Conservation (phyloP, 2,113 vertebrate species). For the Plotosus lineatus region DNA sequence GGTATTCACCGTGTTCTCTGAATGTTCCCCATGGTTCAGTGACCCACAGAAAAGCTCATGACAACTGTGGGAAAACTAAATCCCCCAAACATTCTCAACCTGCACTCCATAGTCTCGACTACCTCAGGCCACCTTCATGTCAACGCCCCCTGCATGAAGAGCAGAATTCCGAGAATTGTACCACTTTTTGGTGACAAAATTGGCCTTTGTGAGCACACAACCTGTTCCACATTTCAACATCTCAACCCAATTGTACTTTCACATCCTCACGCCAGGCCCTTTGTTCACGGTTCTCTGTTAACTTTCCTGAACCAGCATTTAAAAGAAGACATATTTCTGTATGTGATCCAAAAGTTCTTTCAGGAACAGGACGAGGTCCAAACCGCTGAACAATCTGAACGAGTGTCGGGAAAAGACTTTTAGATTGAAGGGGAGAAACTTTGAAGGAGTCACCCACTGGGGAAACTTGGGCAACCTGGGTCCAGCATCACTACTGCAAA, state of each 20-base stretch:
- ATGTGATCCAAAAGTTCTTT: not conserved
- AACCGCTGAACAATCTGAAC: not conserved
- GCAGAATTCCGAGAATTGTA: no score
- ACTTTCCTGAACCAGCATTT: not conserved
- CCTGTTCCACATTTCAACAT: not conserved
- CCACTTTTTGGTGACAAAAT: no score
- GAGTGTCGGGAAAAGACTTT: not conserved
- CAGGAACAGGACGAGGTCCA: constrained; percentile 1
- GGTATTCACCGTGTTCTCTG: no score
- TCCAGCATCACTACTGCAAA: not conserved
- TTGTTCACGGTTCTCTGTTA: not conserved
- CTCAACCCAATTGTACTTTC: no score
- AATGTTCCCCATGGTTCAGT: no score
- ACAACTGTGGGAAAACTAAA: no score
- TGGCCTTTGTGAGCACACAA: constrained; percentile 13
- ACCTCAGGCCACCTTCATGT: no score
- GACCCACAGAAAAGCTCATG: no score
- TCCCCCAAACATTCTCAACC: not conserved
- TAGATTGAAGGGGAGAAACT: no score
- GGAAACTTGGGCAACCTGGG: no score
- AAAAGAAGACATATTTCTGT: not conserved
- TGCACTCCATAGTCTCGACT: not conserved
- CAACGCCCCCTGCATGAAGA: no score
- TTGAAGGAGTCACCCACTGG: not conserved
- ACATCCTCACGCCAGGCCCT: no score